A percentile compares a stretch with the other conserved stretches of the same genome.
Evolutionary conservation across 1,140 invertebrate species (phyloP).

Genomic region (Uloborus diversus): DNA sequence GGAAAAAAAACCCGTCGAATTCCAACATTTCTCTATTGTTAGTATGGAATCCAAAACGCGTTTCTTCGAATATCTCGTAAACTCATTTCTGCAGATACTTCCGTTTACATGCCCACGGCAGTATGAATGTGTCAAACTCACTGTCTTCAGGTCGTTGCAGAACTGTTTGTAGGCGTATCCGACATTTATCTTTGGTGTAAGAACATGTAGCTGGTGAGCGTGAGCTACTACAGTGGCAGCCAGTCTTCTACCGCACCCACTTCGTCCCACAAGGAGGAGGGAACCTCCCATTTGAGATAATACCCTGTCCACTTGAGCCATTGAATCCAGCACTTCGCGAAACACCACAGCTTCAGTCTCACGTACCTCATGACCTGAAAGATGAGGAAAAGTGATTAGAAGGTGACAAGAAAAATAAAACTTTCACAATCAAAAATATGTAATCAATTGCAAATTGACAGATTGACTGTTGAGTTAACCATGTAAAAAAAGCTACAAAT

Average conservation of each 20-base stretch:
- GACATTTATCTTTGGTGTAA: conserved; percentile 71
- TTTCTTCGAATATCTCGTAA: too few species aligned
- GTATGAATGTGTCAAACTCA: too few species aligned
- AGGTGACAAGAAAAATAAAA: conserved; percentile 14
- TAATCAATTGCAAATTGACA: neutral
- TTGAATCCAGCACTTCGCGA: conserved; percentile 73
- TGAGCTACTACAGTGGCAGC: conserved; percentile 77
- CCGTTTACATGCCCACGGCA: too few species aligned
- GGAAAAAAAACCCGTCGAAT: too few species aligned
- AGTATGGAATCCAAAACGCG: too few species aligned
- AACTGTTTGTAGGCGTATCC: conserved; percentile 73
- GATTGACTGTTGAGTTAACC: too few species aligned
- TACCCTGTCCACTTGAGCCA: conserved; percentile 73
- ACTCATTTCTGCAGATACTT: too few species aligned
- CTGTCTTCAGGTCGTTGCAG: conserved; percentile 73
- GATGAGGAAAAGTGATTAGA: conserved; percentile 58
- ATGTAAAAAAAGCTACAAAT: too few species aligned
- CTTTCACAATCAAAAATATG: conserved; percentile 11
- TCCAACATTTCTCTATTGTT: too few species aligned
- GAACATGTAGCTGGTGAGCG: conserved; percentile 75
- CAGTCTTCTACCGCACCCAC: conserved; percentile 81
- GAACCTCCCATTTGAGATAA: conserved; percentile 73
- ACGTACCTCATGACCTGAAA: conserved; percentile 70
- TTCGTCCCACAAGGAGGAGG: conserved; percentile 77
- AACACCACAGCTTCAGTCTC: conserved; percentile 72